Percentiles rank a stretch among this genome's conserved stretches.
phyloP scores from a whole-genome alignment of 2,797 vertebrate genomes.

The Eutrigla gurnardus region DNA sequence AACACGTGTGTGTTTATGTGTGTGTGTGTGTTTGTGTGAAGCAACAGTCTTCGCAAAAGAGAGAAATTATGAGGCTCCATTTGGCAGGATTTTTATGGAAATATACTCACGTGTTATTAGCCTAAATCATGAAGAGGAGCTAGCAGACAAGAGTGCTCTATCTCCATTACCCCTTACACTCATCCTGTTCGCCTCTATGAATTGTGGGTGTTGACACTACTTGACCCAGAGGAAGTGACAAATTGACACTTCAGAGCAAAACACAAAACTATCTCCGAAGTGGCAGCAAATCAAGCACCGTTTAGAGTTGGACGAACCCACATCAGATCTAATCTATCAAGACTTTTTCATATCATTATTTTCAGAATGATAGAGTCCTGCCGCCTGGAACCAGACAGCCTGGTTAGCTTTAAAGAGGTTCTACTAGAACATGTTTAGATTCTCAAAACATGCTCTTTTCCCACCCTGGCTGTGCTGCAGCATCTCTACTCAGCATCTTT shows the following conservation, averaged over 20 bases:
- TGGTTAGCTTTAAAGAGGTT: slow-evolving; percentile 17
- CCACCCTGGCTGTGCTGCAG: slow-evolving; percentile 7
- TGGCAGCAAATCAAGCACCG: no score
- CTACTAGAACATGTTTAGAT: no score
- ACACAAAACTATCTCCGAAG: slow-evolving; percentile 13
- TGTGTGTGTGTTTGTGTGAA: slow-evolving; percentile 32
- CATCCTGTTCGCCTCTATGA: slow-evolving; percentile 26
- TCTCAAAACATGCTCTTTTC: background rate
- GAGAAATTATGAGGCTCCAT: slow-evolving; percentile 40
- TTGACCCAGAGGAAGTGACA: slow-evolving; percentile 44
- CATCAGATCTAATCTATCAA: no score
- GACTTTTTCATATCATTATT: slow-evolving; percentile 27
- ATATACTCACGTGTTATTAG: slow-evolving; percentile 42
- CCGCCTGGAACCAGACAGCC: slow-evolving; percentile 23
- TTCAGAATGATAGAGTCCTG: slow-evolving; percentile 36
- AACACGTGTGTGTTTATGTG: slow-evolving; percentile 43
- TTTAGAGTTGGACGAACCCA: no score
- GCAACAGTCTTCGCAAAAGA: slow-evolving; percentile 26
- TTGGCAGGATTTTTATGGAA: slow-evolving; percentile 48
- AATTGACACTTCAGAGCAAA: slow-evolving; percentile 39
- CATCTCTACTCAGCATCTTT: slow-evolving; percentile 1
- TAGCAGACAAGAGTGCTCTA: slow-evolving; percentile 32
- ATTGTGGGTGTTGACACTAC: slow-evolving; percentile 28
- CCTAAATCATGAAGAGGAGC: slow-evolving; percentile 51
- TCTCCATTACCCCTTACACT: slow-evolving; percentile 42